These are phyloP conservation scores for Corythoichthys haematopterus DNA, from an alignment of 2,113 vertebrate genomes.

Conservation along the genomic window DNA sequence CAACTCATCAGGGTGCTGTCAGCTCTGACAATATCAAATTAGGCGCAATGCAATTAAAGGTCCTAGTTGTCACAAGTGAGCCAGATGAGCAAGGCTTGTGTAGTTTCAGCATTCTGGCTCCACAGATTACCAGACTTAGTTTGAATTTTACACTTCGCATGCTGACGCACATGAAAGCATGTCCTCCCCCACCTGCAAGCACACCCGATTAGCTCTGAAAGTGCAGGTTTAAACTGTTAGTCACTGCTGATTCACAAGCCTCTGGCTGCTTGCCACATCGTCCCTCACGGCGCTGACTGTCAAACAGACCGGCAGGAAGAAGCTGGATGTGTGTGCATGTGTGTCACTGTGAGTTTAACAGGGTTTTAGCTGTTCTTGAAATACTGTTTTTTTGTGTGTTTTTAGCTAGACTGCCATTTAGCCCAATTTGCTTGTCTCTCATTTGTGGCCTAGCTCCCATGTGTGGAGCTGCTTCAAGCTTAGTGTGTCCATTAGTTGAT, in stretches of 20 bases:
- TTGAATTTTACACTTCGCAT: background rate
- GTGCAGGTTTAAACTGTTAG: constrained; percentile 52
- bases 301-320: constrained; percentile 47
- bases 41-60: constrained; percentile 51
- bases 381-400: constrained; percentile 21
- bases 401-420: constrained; percentile 25
- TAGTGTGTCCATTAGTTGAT: background rate
- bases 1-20: constrained; percentile 46
- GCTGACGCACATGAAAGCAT: constrained; percentile 9
- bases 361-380: constrained; percentile 54
- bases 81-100: constrained; percentile 30
- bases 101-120: background rate
- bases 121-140: constrained; percentile 5
- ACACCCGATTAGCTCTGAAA: constrained; percentile 47
- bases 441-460: constrained; percentile 7
- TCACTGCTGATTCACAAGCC: constrained; percentile 58
- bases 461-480: constrained; percentile 8
- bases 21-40: constrained; percentile 50
- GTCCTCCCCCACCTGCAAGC: constrained; percentile 29
- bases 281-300: constrained; percentile 47
- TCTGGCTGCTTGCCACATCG: constrained; percentile 51
- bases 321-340: constrained; percentile 35
- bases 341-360: constrained; percentile 5
- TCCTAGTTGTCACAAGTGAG: constrained; percentile 28
- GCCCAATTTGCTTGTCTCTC: constrained; percentile 5